Evolutionary conservation across 2,888 invertebrate genomes (phyloP).

Genomic region (Deilephila porcellus): DNA sequence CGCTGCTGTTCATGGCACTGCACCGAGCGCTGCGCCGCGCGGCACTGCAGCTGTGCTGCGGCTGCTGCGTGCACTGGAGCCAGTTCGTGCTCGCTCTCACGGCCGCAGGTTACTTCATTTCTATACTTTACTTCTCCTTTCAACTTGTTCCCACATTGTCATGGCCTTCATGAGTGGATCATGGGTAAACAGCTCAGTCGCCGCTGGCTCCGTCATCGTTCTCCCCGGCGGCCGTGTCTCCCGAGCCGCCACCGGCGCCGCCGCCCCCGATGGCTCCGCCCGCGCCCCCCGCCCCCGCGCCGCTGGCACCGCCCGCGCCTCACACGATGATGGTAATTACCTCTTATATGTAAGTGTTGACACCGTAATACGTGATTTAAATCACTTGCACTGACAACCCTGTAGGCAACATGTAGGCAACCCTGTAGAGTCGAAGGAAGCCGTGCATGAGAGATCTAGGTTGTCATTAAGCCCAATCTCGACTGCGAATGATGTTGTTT

Average conservation of each 20-base stretch:
- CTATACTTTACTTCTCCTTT: not conserved
- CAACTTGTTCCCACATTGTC: not conserved
- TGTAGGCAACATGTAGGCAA: conserved; percentile 43
- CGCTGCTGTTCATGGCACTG: conserved; percentile 90
- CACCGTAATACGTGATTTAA: conserved; percentile 83
- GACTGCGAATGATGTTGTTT: conserved; percentile 20
- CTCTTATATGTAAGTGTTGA: conserved; percentile 85
- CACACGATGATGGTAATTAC: conserved; percentile 86
- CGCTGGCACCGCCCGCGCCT: conserved; percentile 73
- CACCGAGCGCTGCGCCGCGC: conserved; percentile 91
- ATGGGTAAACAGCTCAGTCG: conserved; percentile 72
- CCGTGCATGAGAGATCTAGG: conserved; percentile 42
- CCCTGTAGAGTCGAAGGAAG: conserved; percentile 11
- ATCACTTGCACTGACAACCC: conserved; percentile 80
- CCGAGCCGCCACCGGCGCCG: conserved; percentile 86
- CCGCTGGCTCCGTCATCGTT: conserved; percentile 86
- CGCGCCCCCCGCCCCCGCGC: conserved; percentile 69
- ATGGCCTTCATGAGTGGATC: not conserved
- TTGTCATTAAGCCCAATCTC: conserved; percentile 26
- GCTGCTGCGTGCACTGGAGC: conserved; percentile 87
- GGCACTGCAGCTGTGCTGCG: conserved; percentile 90
- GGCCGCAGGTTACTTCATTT: conserved; percentile 71
- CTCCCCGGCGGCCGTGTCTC: conserved; percentile 83
- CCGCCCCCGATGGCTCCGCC: conserved; percentile 78
- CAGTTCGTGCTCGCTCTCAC: conserved; percentile 84